Evolutionary conservation across 2,888 invertebrate genomes (phyloP), one percentile per base, ranked within the genome.

Genomic region (Drosophila tanythrix): DNA sequence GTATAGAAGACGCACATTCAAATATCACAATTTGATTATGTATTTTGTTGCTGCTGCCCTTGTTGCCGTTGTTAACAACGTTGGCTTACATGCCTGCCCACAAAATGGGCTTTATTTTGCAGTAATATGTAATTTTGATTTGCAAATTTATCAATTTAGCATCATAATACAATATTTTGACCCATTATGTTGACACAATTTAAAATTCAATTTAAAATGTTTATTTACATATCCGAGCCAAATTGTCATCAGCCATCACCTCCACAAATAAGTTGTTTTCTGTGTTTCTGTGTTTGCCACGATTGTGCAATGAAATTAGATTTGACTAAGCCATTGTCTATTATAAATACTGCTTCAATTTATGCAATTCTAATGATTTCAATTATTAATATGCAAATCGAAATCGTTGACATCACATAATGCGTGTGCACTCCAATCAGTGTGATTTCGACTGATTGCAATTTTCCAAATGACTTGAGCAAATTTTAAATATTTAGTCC

Each of bases 131-230:
- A 84, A 88, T 88, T 85, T 76, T 76, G 88, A 84, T 84, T 84
- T 70, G 73, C 69, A 81, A 85, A 88, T 83, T 85, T 76, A 85
- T 81, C 85, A 85, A 85, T 85, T 88, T 85, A 66, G 67, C 79
- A 74, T 81, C 73, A 74, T 87, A 82, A 84, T 81, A 70, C 66
- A 82, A 82, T 77, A 85, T 83, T 82, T 79, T 62, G 67, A 60
- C 61, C 78, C 63, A 74, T 79, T 82, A 62, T 74, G 78, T 87
- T 75, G 81, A 82, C 82, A 81, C 79, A 85, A 82, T 88, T 88
- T 76, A 66, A 88, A 88, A 88, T 85, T 70, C 76, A 79, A 85
- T 85, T 85, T 81, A 59, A 72, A 85, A 73, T 82, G 75, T 85
- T 79, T 85, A 80, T 87, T 84, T 76, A 78, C 80, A 87, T 68